Conservation (phyloP, 2,113 vertebrate species). For the Phaethon lepturus region DNA sequence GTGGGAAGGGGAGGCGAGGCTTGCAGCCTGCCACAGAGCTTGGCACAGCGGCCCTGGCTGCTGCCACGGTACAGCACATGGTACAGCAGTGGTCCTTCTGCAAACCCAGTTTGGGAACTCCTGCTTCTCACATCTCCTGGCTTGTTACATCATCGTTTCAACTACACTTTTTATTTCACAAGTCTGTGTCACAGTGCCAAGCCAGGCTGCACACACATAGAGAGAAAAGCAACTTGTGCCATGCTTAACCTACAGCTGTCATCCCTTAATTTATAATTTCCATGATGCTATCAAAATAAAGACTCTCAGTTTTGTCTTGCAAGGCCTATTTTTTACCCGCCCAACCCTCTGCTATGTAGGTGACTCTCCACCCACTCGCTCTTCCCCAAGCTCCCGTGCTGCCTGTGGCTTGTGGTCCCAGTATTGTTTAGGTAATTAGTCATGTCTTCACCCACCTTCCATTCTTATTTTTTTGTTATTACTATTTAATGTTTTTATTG, state of each 20-base stretch:
- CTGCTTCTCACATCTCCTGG: not conserved
- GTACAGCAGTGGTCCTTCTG: not conserved
- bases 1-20: rapidly evolving
- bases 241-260: constrained; percentile 11
- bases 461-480: constrained; percentile 20
- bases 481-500: constrained; percentile 38
- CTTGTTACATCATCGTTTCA: not conserved
- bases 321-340: not conserved
- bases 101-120: not conserved
- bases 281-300: constrained; percentile 48
- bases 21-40: not conserved
- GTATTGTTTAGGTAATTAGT: constrained; percentile 47
- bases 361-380: constrained; percentile 28
- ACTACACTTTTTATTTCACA: not conserved
- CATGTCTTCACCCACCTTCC: constrained; percentile 2
- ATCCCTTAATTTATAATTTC: constrained; percentile 50
- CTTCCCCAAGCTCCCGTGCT: not conserved
- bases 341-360: constrained; percentile 1
- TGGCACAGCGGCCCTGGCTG: rapidly evolving
- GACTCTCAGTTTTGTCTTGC: constrained; percentile 28
- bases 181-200: not conserved
- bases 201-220: not conserved
- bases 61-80: not conserved
- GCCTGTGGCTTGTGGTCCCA: constrained; percentile 50
- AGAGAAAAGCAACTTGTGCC: not conserved